These are phyloP conservation scores for Heterotis niloticus DNA, from an alignment of 2,113 vertebrate genomes.

Conservation along the genomic window DNA sequence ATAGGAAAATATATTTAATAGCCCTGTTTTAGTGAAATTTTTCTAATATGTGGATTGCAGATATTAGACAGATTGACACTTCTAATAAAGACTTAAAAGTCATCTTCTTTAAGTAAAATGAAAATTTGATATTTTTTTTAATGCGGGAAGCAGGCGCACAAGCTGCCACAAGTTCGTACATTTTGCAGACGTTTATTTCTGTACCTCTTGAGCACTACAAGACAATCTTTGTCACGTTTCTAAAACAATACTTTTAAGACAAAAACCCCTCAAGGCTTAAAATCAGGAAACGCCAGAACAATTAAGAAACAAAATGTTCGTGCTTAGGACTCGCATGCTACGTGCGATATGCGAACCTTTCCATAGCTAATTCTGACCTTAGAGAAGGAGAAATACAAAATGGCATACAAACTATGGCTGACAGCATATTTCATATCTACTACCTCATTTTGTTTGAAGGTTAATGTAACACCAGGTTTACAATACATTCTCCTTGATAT, in stretches of 20 bases:
- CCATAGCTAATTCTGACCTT: too few species aligned
- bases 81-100: conserved; percentile 77
- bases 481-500: conserved; percentile 53
- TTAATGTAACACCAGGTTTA: conserved; percentile 36
- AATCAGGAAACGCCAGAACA: too few species aligned
- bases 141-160: conserved; percentile 54
- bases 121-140: conserved; percentile 60
- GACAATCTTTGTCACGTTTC: conserved; percentile 73
- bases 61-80: conserved; percentile 81
- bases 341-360: too few species aligned
- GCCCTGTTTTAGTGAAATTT: conserved; percentile 80
- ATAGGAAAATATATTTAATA: conserved; percentile 85
- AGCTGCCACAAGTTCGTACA: conserved; percentile 45
- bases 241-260: neutral
- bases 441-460: conserved; percentile 64
- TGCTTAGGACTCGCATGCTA: too few species aligned
- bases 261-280: neutral
- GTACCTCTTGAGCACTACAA: conserved; percentile 88
- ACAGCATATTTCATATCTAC: conserved; percentile 53
- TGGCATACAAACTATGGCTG: conserved; percentile 55
- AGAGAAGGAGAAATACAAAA: too few species aligned
- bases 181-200: conserved; percentile 71
- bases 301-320: too few species aligned
- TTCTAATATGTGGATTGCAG: conserved; percentile 80
- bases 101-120: conserved; percentile 75